Evolutionary conservation across 2,888 invertebrate genomes (phyloP).

Genomic region (Sinotaia quadrata): DNA sequence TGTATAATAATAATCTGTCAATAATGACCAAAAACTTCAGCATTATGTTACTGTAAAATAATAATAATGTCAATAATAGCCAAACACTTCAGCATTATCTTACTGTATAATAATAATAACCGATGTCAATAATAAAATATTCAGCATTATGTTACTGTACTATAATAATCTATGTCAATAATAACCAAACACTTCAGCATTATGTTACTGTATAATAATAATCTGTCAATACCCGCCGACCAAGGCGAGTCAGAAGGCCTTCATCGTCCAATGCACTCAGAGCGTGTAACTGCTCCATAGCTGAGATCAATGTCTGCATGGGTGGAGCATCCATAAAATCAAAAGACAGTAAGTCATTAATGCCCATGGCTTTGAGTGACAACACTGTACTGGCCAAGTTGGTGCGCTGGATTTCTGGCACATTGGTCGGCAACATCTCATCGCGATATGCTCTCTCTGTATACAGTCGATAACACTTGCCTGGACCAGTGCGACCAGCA

Average conservation of each 20-base stretch:
- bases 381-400: slow-evolving; percentile 96
- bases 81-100: too few relatives aligned
- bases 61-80: too few relatives aligned
- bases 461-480: slow-evolving; percentile 93
- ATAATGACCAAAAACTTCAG: too few relatives aligned
- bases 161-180: background rate
- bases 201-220: too few relatives aligned
- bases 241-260: slow-evolving; percentile 76
- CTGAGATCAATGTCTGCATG: slow-evolving; percentile 97
- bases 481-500: slow-evolving; percentile 96
- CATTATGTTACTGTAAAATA: too few relatives aligned
- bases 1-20: too few relatives aligned
- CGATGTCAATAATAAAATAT: too few relatives aligned
- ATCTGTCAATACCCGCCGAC: slow-evolving; percentile 78
- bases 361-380: slow-evolving; percentile 99
- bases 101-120: too few relatives aligned
- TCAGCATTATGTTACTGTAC: background rate
- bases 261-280: slow-evolving; percentile 93
- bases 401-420: slow-evolving; percentile 98
- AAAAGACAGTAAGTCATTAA: slow-evolving; percentile 97
- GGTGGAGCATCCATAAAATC: slow-evolving; percentile 99
- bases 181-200: too few relatives aligned
- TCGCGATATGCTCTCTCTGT: slow-evolving; percentile 99
- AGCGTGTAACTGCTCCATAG: slow-evolving; percentile 96
- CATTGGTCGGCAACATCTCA: slow-evolving; percentile 87